Evolutionary conservation across 2,113 vertebrate species (phyloP).

Genomic region (Cisticola juncidis): DNA sequence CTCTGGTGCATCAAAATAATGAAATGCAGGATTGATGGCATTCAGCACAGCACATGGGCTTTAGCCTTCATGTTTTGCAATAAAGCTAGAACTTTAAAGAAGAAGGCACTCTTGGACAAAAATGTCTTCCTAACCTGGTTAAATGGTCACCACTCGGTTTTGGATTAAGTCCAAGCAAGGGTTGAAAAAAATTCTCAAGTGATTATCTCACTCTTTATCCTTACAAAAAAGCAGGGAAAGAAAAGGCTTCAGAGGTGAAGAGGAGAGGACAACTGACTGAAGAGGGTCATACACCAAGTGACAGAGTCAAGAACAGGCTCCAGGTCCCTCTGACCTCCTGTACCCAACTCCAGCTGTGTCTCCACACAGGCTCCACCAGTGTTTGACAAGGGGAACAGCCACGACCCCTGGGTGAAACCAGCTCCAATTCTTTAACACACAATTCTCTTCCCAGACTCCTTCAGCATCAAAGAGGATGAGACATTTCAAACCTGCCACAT

Average conservation of each 20-base stretch:
- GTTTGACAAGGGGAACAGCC: background rate
- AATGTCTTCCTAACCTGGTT: background rate
- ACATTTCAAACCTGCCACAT: background rate
- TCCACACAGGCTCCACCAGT: background rate
- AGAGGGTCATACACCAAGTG: background rate
- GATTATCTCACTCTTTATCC: background rate
- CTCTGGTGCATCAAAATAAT: background rate
- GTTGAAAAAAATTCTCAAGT: background rate
- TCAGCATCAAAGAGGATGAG: background rate
- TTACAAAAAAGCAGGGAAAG: background rate
- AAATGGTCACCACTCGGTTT: background rate
- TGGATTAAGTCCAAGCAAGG: background rate
- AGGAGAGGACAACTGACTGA: background rate
- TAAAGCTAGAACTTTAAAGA: background rate
- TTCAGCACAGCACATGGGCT: background rate
- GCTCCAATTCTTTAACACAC: background rate
- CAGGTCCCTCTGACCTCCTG: background rate
- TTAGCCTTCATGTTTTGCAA: background rate
- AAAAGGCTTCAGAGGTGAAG: background rate
- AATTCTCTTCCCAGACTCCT: background rate
- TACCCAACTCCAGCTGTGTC: background rate
- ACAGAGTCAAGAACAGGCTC: accelerated
- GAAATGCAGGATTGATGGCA: background rate
- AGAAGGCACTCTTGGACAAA: background rate
- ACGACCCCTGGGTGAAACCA: background rate